Evolutionary conservation across 2,888 invertebrate genomes (phyloP), one percentile per base, ranked within the genome.

Genomic region (Sturmia bella): DNA sequence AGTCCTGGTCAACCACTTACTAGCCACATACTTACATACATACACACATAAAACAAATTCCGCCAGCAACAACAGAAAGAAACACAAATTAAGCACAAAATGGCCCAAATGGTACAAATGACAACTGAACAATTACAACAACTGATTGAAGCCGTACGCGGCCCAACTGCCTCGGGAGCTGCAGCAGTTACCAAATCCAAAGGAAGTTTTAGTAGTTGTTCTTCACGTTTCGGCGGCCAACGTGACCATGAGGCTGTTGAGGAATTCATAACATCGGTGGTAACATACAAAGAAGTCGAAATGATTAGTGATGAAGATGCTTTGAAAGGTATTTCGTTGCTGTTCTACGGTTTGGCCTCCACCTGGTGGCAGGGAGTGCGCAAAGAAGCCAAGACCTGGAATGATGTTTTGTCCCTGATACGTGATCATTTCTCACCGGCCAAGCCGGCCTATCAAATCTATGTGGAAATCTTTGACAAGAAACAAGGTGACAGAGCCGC

Each of bases 291-390:
- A 66, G 90, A 90, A 68, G 83, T 89, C 41, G 90, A 89, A 77
- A 83, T 84, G n/a, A 89, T 89, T 11, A 89, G 85, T 37, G 88
- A 89, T 64, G 77, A 82, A 39, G 90, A 90, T 73, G 90, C 90
- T 0, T 76, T 89, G 0, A 88, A 86, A 59, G 90, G 89, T 2
- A 79, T 89, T 6, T 85, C 90, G 1, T 73, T 90, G 73, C 83
- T 90, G 4, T 88, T 89, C 57, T 84, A 77, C n/a, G 83, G 80
- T 11, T 82, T 86, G 27, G 90, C 90, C 2, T 83, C 87, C 0
- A 85, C 85, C 5, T 90, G 90, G 90, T 89, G 89, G 89, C 87
- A 87, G 73, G 89, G 90, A 19, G 88, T 90, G 7, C 86, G 86
- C 15, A 87, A 87, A 3, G 88, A 89, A n/a, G 90, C 86, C 0